Percentiles rank a stretch among this genome's conserved stretches.
phyloP scores from a whole-genome alignment of 2,113 vertebrate species.

The Coracopsis vasa region DNA sequence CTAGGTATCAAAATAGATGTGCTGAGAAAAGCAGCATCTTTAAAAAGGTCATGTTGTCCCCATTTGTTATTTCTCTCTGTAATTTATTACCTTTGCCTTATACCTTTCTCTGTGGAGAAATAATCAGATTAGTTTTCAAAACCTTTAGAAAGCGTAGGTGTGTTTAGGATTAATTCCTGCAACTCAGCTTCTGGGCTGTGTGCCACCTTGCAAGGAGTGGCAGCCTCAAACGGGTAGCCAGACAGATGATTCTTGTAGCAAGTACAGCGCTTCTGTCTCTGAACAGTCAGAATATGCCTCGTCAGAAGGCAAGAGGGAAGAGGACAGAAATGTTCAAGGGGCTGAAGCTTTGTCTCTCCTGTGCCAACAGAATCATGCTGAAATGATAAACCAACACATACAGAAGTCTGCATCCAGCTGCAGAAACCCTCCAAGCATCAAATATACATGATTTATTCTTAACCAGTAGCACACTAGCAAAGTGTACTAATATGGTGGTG shows the following conservation, averaged over 20 bases:
- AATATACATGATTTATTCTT: neutral
- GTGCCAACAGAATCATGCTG: neutral
- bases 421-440: neutral
- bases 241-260: neutral
- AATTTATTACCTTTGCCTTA: neutral
- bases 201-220: neutral
- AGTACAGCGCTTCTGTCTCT: neutral
- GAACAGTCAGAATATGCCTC: neutral
- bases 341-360: neutral
- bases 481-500: neutral
- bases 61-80: neutral
- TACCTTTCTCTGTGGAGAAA: neutral
- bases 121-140: neutral
- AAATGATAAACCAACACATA: rapidly evolving
- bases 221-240: neutral
- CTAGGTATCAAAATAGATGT: neutral
- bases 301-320: neutral
- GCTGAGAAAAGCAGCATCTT: neutral
- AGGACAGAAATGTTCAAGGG: neutral
- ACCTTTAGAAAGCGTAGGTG: neutral
- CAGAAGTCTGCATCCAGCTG: neutral
- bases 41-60: neutral
- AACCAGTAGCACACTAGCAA: neutral
- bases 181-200: neutral
- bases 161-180: neutral